Evolutionary conservation across 2,797 vertebrate species (phyloP).

Genomic region (Pachyuromys duprasi): DNA sequence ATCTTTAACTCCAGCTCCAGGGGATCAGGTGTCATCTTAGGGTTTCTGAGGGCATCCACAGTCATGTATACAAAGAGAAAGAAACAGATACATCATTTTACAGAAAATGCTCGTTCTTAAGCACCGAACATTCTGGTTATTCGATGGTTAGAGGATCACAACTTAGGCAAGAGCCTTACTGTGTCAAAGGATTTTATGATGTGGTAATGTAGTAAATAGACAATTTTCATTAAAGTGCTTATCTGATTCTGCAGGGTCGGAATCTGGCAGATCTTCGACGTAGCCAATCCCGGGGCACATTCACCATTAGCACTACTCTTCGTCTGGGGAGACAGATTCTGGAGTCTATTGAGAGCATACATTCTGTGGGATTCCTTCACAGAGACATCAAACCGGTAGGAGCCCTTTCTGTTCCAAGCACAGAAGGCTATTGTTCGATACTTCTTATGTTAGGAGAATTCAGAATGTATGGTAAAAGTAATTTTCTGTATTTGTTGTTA

Average conservation of each 20-base stretch:
- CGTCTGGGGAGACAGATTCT: conserved; percentile 97
- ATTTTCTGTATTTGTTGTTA: conserved; percentile 47
- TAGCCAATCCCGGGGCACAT: conserved; percentile 96
- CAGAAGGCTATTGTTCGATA: conserved; percentile 8
- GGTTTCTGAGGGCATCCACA: neutral
- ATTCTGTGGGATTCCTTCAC: conserved; percentile 98
- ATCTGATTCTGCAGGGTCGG: conserved; percentile 91
- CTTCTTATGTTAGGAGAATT: conserved; percentile 16
- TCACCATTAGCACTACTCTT: conserved; percentile 97
- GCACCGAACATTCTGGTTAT: neutral
- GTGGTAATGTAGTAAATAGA: neutral
- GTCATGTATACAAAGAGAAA: neutral
- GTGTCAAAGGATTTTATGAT: conserved; percentile 29
- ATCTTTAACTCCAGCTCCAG: neutral
- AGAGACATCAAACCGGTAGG: conserved; percentile 99
- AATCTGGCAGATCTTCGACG: conserved; percentile 98
- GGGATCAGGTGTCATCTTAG: neutral
- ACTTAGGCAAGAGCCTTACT: conserved; percentile 45
- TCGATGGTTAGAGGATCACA: conserved; percentile 25
- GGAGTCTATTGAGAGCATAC: conserved; percentile 98
- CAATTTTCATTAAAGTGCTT: conserved; percentile 36
- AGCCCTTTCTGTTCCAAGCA: conserved; percentile 57
- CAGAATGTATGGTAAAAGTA: conserved; percentile 42
- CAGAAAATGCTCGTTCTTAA: too few relatives aligned
- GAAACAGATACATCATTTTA: too few relatives aligned